phyloP scores from a whole-genome alignment of 2,797 vertebrate species.

The Novumbra hubbsi region DNA sequence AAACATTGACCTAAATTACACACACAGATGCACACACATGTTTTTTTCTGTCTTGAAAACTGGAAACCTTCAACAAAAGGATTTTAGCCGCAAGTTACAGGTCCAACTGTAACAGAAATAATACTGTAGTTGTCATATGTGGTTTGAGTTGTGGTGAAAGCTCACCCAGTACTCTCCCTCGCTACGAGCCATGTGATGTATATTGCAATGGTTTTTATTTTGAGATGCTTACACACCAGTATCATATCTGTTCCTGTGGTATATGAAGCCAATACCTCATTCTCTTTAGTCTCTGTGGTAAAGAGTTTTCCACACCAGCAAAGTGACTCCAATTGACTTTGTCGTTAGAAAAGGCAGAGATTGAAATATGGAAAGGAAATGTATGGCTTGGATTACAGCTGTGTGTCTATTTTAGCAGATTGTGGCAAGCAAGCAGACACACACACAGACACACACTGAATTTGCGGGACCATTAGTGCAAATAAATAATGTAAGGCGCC shows the following conservation, averaged over 20 bases:
- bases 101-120: not conserved
- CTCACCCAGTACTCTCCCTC: constrained; percentile 19
- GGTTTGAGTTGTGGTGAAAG: constrained; percentile 9
- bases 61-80: not conserved
- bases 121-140: constrained; percentile 18
- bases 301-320: constrained; percentile 85
- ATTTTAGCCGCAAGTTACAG: not conserved
- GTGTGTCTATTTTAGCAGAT: constrained; percentile 91
- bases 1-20: not conserved
- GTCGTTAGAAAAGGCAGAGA: constrained; percentile 79
- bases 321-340: constrained; percentile 94
- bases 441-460: constrained; percentile 61
- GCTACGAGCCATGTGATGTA: constrained; percentile 13
- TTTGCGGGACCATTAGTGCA: constrained; percentile 90
- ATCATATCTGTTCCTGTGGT: constrained; percentile 58
- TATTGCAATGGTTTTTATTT: constrained; percentile 34
- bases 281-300: constrained; percentile 69
- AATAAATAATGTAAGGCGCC: constrained; percentile 98
- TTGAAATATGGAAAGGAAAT: constrained; percentile 85
- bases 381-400: constrained; percentile 93
- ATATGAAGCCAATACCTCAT: constrained; percentile 46
- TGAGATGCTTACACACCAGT: constrained; percentile 41
- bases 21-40: not conserved
- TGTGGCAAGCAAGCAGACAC: constrained; percentile 90
- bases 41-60: not conserved